Percentiles rank a stretch among this genome's conserved stretches.
Evolutionary conservation across 1,140 invertebrate genomes (phyloP).

Genomic region (Drosophila ohnishii): DNA sequence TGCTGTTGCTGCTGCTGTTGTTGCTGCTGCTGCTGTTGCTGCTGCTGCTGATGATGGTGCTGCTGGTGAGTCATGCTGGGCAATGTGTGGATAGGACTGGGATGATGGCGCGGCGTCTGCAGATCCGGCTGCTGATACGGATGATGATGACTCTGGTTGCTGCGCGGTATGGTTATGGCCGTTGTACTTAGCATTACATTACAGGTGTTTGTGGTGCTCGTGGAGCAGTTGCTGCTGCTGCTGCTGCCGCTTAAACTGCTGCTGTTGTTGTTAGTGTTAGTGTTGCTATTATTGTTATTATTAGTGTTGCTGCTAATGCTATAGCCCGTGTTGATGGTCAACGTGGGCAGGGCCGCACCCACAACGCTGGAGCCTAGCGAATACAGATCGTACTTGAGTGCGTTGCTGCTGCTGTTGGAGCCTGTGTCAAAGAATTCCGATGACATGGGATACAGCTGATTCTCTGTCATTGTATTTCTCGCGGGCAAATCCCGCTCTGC

Average conservation of each 20-base stretch:
- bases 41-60: slow-evolving; percentile 54
- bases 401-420: slow-evolving; percentile 81
- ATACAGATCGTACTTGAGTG: slow-evolving; percentile 77
- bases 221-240: slow-evolving; percentile 36
- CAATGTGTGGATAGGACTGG: slow-evolving; percentile 65
- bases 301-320: slow-evolving; percentile 22
- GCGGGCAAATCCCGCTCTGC: slow-evolving; percentile 8
- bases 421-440: slow-evolving; percentile 82
- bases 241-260: slow-evolving; percentile 27
- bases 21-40: slow-evolving; percentile 50
- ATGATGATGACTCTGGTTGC: slow-evolving; percentile 76
- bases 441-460: slow-evolving; percentile 82
- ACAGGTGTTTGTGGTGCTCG: slow-evolving; percentile 60
- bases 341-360: slow-evolving; percentile 60
- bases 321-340: slow-evolving; percentile 66
- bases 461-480: slow-evolving; percentile 73
- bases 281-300: slow-evolving; percentile 34
- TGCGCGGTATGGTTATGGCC: slow-evolving; percentile 80
- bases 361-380: slow-evolving; percentile 60
- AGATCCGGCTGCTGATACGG: slow-evolving; percentile 60
- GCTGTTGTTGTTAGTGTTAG: slow-evolving; percentile 29
- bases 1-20: slow-evolving; percentile 52
- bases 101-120: slow-evolving; percentile 58
- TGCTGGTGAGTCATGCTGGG: slow-evolving; percentile 67
- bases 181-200: slow-evolving; percentile 81